Percentiles rank a stretch among this genome's conserved stretches.
Evolutionary conservation across 2,888 invertebrate species (phyloP).

Genomic region (Blastobasis adustella): DNA sequence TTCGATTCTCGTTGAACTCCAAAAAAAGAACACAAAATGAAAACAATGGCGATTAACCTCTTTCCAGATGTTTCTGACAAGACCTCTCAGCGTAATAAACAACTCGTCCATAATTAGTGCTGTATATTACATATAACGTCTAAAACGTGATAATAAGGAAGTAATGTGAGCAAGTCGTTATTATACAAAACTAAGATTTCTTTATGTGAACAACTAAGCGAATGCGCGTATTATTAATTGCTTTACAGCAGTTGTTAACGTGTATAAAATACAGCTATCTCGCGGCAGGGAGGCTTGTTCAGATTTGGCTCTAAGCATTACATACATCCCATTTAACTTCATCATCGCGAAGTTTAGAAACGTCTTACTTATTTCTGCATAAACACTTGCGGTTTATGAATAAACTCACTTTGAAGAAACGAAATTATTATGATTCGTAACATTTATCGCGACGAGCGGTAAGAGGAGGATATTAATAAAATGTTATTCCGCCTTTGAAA

Average conservation of each 20-base stretch:
- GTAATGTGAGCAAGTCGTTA: constrained; percentile 64
- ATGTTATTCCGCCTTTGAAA: constrained; percentile 61
- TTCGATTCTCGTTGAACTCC: constrained; percentile 24
- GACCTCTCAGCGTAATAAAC: constrained; percentile 53
- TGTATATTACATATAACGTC: constrained; percentile 64
- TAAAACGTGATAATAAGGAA: constrained; percentile 68
- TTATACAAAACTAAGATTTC: constrained; percentile 60
- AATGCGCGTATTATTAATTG: constrained; percentile 55
- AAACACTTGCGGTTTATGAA: neutral
- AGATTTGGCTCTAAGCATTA: constrained; percentile 23
- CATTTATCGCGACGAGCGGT: neutral
- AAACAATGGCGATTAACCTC: constrained; percentile 58
- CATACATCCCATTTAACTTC: constrained; percentile 1
- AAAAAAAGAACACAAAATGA: constrained; percentile 31
- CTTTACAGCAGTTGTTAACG: constrained; percentile 48
- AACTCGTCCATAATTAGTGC: constrained; percentile 64
- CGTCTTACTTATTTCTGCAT: neutral
- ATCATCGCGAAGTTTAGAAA: neutral
- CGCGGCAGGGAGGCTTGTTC: constrained; percentile 33
- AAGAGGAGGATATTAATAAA: constrained; percentile 32
- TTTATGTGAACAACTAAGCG: constrained; percentile 63
- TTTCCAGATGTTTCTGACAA: constrained; percentile 51
- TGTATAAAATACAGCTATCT: constrained; percentile 44
- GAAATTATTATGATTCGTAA: neutral
- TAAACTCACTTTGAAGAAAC: too few relatives aligned